Percentiles rank a stretch among this genome's conserved stretches.
These are phyloP conservation scores for Chitala chitala DNA, from an alignment of 2,113 vertebrate genomes.

Conservation along the genomic window DNA sequence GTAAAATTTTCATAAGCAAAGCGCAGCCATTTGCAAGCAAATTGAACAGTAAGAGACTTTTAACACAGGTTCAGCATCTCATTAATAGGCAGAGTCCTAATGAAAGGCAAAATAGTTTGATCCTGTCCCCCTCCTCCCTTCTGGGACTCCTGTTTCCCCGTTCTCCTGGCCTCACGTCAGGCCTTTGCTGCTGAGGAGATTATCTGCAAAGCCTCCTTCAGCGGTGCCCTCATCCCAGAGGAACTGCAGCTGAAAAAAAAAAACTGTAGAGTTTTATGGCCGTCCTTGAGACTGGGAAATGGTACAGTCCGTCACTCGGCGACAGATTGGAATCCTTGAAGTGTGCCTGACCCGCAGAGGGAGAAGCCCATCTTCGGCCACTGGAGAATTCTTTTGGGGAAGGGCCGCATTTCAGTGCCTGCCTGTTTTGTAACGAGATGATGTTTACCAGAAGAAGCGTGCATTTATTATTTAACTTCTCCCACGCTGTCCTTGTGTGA, in stretches of 20 bases:
- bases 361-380: background rate
- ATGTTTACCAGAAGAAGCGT: background rate
- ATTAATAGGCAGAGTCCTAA: conserved; percentile 3
- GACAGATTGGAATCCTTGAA: conserved; percentile 24
- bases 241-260: conserved; percentile 23
- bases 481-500: no score
- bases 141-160: background rate
- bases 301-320: conserved; percentile 42
- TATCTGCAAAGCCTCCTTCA: background rate
- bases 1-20: no score
- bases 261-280: conserved; percentile 38
- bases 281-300: conserved; percentile 46
- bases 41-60: no score
- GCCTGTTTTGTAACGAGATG: background rate
- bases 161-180: background rate
- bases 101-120: conserved; percentile 8
- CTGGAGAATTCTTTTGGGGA: background rate
- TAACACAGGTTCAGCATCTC: conserved; percentile 2
- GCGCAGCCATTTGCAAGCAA: no score
- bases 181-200: no score
- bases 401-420: background rate
- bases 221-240: conserved; percentile 2
- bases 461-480: no score
- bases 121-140: background rate
- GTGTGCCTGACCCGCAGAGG: background rate